Evolutionary conservation across 2,888 invertebrate species (phyloP), one percentile per base, ranked within the genome.

Genomic region (Eulithis testata): DNA sequence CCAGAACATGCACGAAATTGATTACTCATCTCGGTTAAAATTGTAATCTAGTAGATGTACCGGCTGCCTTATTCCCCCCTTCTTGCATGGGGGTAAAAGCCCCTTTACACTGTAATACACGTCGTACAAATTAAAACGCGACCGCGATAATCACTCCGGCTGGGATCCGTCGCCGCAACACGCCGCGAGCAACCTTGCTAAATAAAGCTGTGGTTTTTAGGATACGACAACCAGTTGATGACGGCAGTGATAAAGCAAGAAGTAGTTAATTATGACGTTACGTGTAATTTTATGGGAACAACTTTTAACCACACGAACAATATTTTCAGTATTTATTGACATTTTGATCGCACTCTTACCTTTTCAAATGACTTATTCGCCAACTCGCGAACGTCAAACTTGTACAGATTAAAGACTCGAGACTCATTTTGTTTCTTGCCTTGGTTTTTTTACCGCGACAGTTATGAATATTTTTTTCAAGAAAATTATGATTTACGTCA

Each of bases 51-150:
- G 71, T 73, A 70, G 68, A 75, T 72, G 70, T 69, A 61, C 60
- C 66, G 63, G 54, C 62, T 66, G 66, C 50, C 21, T 49, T 63
- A 31, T 50, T 21, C 21, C 21, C 31, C 44, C 4, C 59, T 45
- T 60, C 63, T 60, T 44, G 12, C 11, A 21, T 54, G 68, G 68
- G 71, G 74, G 73, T 75, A 79, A 75, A 78, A 78, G 75, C 76
- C 76, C 73, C 69, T 72, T 67, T 71, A 75, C 79, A 78, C 76
- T 73, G 81, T 87, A 82, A 85, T 87, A 91, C 87, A 88, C 79
- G 83, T 77, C 82, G 80, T 86, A 84, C 89, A 91, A 91, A 92
- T 92, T 91, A 91, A 90, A 89, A 88, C 84, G 82, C 81, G 81
- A 84, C 89, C 87, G 83, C 88, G 76, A 73, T 87, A 87, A 89